Base-by-base conservation (phyloP, 2,888 invertebrate species). In the Dasypolia templi region DNA sequence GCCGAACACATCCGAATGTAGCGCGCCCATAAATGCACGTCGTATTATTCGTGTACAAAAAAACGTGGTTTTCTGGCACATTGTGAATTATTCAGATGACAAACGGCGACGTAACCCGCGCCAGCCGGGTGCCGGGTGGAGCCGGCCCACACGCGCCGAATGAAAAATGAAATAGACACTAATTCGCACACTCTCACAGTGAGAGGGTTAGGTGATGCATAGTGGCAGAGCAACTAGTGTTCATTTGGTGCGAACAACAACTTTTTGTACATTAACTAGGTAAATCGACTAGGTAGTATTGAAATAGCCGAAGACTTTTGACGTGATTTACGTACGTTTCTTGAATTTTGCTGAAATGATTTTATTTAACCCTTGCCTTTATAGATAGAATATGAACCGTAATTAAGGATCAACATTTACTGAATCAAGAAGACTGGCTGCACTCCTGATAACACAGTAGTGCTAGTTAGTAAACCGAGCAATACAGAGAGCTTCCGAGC, bases 31-130 rank as follows among this genome's bases (percentile, higher is more conserved):
- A 84, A 84, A 71, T 80, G 75, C 71, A 75, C 68, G 71, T 61
- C 75, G 53, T 61, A 67, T n/a, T n/a, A n/a, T n/a, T n/a, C n/a
- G n/a, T n/a, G n/a, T 66, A 39, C 51, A 26, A 64, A 67, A 67
- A 74, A 80, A 70, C 70, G 59, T 32, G 69, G 72, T 63, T 75
- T 70, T 66, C 74, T 72, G 78, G 49, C 78, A 71, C 78, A 78
- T 70, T 70, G 82, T 84, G 75, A 85, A 83, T 83, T 65, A 83
- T 83, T 78, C 75, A 85, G 59, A 82, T 75, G 85, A 82, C 75
- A 78, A 63, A 82, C 69, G 69, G 72, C 74, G 26, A 63, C 32
- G 83, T 53, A 66, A 69, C 72, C 69, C 68, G 26, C 58, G 63
- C 62, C 44, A 19, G 29, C 49, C 9, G 67, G 63, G 46, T 39